Conservation (phyloP, 2,113 vertebrate species). For the Albula goreensis region DNA sequence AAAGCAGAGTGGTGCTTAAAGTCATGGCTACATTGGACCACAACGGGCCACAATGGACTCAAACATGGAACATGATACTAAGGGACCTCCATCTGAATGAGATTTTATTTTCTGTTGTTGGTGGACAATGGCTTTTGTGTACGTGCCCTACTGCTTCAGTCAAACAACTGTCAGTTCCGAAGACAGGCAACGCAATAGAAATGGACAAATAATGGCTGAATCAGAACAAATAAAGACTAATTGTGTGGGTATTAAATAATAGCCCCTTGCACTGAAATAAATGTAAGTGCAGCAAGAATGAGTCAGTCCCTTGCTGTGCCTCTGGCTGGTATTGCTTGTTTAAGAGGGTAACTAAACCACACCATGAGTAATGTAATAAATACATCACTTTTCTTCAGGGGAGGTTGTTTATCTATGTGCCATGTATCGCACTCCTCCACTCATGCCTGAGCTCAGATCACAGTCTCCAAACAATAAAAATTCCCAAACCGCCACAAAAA, state of each 20-base stretch:
- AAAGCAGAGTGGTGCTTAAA: background rate
- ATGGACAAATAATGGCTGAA: conserved; percentile 6
- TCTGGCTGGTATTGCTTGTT: background rate
- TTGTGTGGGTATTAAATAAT: background rate
- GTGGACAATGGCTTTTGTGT: background rate
- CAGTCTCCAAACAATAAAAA: conserved; percentile 4
- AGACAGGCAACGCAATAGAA: background rate
- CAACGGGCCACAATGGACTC: conserved; percentile 43
- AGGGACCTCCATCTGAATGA: background rate
- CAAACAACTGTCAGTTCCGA: background rate
- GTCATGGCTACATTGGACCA: conserved; percentile 12
- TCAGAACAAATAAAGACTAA: background rate
- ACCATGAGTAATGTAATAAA: conserved; percentile 4
- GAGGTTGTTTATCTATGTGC: background rate
- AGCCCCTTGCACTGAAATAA: background rate
- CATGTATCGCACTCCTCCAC: background rate
- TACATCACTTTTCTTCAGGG: background rate
- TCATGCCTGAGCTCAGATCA: background rate
- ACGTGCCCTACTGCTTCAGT: background rate
- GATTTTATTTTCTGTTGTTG: background rate
- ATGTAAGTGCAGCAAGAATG: background rate
- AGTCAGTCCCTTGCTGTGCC: background rate
- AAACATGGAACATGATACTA: conserved; percentile 28
- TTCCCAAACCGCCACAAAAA: background rate
- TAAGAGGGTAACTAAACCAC: background rate